Percentiles rank a stretch among this genome's conserved stretches.
These are phyloP conservation scores for Lepidurus arcticus DNA, from an alignment of 1,140 invertebrate genomes.

Conservation along the genomic window DNA sequence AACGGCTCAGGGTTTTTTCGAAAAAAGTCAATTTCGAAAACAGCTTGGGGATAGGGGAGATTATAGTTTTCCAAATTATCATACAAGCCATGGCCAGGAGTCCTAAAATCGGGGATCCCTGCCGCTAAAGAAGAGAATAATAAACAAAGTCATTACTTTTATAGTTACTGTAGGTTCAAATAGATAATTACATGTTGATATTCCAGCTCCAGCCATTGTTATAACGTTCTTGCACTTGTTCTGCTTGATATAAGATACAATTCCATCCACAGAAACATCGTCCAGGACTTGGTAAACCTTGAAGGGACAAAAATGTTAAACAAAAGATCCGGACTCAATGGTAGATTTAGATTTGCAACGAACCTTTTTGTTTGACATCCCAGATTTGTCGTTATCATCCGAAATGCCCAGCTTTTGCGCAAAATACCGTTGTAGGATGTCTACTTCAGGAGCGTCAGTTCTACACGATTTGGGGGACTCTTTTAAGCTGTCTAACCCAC, in stretches of 20 bases:
- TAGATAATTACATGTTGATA: constrained; percentile 76
- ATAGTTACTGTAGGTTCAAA: neutral
- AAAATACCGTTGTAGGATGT: neutral
- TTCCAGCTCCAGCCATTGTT: constrained; percentile 88
- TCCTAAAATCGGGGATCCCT: constrained; percentile 90
- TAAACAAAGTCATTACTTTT: constrained; percentile 32
- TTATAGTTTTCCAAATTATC: constrained; percentile 87
- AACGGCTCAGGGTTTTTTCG: constrained; percentile 76
- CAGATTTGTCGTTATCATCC: neutral
- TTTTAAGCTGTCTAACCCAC: neutral
- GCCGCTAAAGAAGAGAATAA: constrained; percentile 60
- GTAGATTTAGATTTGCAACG: neutral
- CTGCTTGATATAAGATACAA: constrained; percentile 64
- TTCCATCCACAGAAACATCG: constrained; percentile 58
- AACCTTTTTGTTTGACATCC: neutral
- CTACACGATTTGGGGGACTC: neutral
- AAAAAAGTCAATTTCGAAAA: constrained; percentile 86
- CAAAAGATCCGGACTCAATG: neutral
- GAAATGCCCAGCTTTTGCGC: neutral
- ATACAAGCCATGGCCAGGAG: constrained; percentile 84
- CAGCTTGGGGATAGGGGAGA: constrained; percentile 87
- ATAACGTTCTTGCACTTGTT: constrained; percentile 78
- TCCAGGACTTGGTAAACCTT: constrained; percentile 48
- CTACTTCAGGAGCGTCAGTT: neutral
- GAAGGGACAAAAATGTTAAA: neutral